These are phyloP conservation scores for Drosophila tanythrix DNA, from an alignment of 2,888 invertebrate species.

Conservation along the genomic window DNA sequence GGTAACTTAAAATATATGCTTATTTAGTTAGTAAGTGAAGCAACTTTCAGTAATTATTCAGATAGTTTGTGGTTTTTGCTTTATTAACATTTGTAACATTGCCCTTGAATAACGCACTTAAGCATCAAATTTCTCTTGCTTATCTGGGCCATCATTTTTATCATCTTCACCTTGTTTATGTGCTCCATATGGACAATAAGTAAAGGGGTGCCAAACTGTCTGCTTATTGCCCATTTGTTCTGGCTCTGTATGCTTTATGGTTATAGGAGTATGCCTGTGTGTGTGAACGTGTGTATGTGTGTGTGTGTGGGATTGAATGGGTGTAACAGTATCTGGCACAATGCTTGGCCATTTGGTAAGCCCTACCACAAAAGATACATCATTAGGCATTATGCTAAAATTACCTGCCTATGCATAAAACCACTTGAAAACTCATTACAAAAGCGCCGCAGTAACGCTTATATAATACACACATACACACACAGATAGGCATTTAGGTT, in stretches of 20 bases:
- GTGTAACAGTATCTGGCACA: constrained; percentile 11
- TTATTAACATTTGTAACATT: not conserved
- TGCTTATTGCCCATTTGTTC: constrained; percentile 36
- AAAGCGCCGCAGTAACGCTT: constrained; percentile 50
- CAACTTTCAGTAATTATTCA: not conserved
- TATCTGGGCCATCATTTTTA: constrained; percentile 9
- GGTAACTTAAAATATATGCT: not conserved
- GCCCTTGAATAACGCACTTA: not conserved
- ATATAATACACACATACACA: constrained; percentile 29
- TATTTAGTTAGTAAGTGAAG: not conserved
- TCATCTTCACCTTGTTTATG: constrained; percentile 6
- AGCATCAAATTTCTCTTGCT: not conserved
- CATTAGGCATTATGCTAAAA: constrained; percentile 76
- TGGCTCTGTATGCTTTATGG: constrained; percentile 13
- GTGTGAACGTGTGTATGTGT: constrained; percentile 1
- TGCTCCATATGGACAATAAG: constrained; percentile 15
- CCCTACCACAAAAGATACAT: constrained; percentile 62
- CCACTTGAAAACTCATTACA: constrained; percentile 79
- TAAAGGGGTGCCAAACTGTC: constrained; percentile 23
- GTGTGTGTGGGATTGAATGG: constrained; percentile 3
- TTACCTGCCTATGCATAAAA: constrained; percentile 79
- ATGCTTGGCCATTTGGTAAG: constrained; percentile 43
- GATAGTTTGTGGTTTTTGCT: not conserved
- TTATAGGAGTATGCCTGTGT: not conserved
- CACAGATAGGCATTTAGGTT: constrained; percentile 1